These are phyloP conservation scores for Mobula birostris DNA, from an alignment of 2,113 vertebrate genomes.

Conservation along the genomic window DNA sequence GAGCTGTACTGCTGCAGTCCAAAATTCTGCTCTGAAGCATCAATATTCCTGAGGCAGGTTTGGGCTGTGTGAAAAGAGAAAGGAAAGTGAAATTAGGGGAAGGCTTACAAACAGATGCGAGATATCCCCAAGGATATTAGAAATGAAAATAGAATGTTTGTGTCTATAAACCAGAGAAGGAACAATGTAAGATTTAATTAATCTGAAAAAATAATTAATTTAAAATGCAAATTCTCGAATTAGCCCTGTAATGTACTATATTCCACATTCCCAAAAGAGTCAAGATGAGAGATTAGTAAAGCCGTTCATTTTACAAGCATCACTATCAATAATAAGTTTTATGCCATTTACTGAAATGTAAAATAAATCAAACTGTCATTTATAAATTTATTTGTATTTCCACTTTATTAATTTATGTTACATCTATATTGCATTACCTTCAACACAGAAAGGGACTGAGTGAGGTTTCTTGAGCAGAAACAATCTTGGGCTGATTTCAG, in stretches of 20 bases:
- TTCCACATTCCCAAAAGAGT: neutral
- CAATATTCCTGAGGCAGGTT: neutral
- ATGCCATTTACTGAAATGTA: neutral
- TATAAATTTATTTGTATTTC: neutral
- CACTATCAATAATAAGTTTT: neutral
- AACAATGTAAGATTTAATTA: conserved; percentile 6
- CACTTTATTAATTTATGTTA: neutral
- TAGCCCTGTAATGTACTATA: neutral
- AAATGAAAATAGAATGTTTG: neutral
- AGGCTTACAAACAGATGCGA: neutral
- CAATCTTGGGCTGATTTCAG: neutral
- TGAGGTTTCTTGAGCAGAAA: neutral
- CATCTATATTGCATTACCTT: neutral
- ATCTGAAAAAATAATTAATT: conserved; percentile 33
- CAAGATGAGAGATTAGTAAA: neutral
- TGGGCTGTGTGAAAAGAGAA: too few species aligned
- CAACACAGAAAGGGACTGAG: neutral
- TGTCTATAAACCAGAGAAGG: neutral
- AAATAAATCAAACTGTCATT: neutral
- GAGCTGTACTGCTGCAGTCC: neutral
- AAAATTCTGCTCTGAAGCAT: neutral
- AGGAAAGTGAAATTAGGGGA: neutral
- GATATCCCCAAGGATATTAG: neutral
- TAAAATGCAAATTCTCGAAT: neutral
- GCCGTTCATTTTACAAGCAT: neutral